Evolutionary conservation across 1,140 invertebrate species (phyloP), one percentile per base, ranked within the genome.

Genomic region (Ceratina japonica): DNA sequence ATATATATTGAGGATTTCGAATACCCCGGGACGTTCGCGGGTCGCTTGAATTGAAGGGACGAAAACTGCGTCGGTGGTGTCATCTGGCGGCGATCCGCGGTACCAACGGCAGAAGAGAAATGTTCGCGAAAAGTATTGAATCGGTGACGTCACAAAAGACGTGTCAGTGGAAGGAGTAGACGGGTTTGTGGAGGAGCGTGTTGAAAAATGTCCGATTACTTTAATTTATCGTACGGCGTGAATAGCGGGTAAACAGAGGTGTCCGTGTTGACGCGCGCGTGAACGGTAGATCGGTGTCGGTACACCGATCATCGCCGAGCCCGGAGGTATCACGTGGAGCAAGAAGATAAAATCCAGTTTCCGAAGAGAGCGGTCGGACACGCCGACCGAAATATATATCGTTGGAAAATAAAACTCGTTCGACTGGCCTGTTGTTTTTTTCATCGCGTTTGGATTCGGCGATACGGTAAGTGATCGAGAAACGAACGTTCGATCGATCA

Each of bases 101-200:
- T 20, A 76, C 20, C 56, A 20, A 37, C 62, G 15, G 59, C 37
- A 58, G 72, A 76, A 31, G 83, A 80, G 76, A 83, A 80, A 79
- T 70, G 84, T 80, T 85, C 56, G 86, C 79, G 87, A 92, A 91
- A 91, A 92, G 91, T 92, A 92, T 92, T 92, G 91, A 92, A 91
- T 92, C 91, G 86, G 80, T 92, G 91, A 92, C 91, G 91, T 92
- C 91, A 92, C 91, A 92, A 92, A 92, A 92, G 91, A 91, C 87
- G 87, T 87, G 84, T 88, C 85, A 87, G 89, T 89, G 89, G 89
- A 86, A 91, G 86, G 87, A 87, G 87, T 80, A 87, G 81, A 84
- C 79, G 86, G 87, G 80, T 77, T 64, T 64, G 75, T 54, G 62
- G 81, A 83, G 78, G 79, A 81, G 87, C 83, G 88, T 87, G 88